A percentile compares a stretch with the other conserved stretches of the same genome.
Conservation (phyloP, 2,888 invertebrate genomes). For the Conops quadrifasciatus region DNA sequence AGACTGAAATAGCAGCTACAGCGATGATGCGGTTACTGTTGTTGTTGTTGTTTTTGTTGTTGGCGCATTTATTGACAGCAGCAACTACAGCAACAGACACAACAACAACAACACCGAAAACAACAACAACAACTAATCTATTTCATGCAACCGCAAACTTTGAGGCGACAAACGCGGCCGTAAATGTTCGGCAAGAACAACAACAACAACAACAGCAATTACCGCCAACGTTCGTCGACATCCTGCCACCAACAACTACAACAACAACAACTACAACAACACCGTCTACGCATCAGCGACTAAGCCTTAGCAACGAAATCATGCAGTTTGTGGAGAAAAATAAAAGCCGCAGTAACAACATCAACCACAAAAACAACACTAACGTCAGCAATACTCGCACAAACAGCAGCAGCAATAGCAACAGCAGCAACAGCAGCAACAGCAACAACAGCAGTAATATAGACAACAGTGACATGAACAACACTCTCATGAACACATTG, state of each 20-base stretch:
- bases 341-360: conserved; percentile 29
- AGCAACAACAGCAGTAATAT: conserved; percentile 23
- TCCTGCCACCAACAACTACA: conserved; percentile 5
- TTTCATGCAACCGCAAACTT: background rate
- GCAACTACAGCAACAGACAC: background rate
- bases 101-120: background rate
- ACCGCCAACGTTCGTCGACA: background rate
- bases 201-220: background rate
- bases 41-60: conserved; percentile 9
- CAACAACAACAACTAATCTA: background rate
- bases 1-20: background rate
- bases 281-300: conserved; percentile 33
- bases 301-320: conserved; percentile 14
- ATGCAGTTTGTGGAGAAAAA: conserved; percentile 27
- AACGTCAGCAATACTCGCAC: conserved; percentile 29
- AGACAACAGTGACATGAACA: conserved; percentile 16
- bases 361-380: conserved; percentile 15
- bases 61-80: background rate
- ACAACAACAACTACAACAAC: conserved; percentile 36
- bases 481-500: conserved; percentile 31
- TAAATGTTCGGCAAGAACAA: background rate
- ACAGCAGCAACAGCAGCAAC: conserved; percentile 23
- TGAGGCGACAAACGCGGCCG: background rate
- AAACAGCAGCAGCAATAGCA: conserved; percentile 3
- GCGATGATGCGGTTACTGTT: background rate